Evolutionary conservation across 2,113 vertebrate genomes (phyloP).

Genomic region (Catharus bicknelli): DNA sequence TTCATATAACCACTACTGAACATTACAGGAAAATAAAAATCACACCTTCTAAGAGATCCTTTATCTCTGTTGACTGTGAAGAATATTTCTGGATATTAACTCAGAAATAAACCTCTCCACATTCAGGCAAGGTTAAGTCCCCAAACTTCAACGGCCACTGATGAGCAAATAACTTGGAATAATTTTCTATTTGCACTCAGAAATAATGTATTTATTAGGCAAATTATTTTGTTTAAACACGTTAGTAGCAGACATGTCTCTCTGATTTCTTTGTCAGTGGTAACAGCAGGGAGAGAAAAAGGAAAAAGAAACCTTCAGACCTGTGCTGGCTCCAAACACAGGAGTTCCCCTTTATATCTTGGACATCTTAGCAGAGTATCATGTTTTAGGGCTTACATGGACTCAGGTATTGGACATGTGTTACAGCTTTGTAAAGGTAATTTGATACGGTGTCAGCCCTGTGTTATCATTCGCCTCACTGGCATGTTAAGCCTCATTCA

Average conservation of each 20-base stretch:
- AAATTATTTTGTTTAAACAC: neutral
- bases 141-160: fast-evolving
- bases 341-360: neutral
- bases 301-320: neutral
- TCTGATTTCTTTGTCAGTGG: neutral
- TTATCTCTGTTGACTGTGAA: neutral
- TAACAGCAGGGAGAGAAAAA: neutral
- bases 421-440: slow-evolving; percentile 57
- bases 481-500: slow-evolving; percentile 20
- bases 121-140: neutral
- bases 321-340: neutral
- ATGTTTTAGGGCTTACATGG: slow-evolving; percentile 33
- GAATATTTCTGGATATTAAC: neutral
- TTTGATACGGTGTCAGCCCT: slow-evolving; percentile 11
- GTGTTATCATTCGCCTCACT: neutral
- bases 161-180: neutral
- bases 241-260: neutral
- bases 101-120: neutral
- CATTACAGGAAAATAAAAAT: neutral
- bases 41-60: neutral
- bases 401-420: slow-evolving; percentile 36
- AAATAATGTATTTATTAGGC: neutral
- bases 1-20: neutral
- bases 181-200: neutral
- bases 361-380: slow-evolving; percentile 38